These are phyloP conservation scores for Todiramphus chloris DNA, from an alignment of 2,113 vertebrate genomes.

Conservation along the genomic window DNA sequence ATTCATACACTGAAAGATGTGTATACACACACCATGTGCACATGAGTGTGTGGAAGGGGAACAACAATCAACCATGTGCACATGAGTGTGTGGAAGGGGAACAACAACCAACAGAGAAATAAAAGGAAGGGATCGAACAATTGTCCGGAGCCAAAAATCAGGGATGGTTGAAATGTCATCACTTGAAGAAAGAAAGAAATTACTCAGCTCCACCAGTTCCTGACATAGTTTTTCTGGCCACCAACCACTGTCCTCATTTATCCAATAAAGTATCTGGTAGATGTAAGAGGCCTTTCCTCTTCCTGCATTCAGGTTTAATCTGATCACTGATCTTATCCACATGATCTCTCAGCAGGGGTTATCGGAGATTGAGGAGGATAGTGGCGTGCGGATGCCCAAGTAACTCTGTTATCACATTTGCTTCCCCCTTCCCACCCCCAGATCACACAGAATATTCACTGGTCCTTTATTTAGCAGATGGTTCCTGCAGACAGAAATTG, in stretches of 20 bases:
- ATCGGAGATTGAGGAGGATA: background rate
- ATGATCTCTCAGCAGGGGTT: slow-evolving; percentile 34
- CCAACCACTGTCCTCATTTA: background rate
- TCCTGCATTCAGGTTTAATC: slow-evolving; percentile 36
- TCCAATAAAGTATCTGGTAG: background rate
- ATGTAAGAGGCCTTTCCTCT: slow-evolving; percentile 41
- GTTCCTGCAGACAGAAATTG: background rate
- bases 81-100: background rate
- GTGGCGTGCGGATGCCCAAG: background rate
- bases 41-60: background rate
- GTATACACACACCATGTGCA: too few relatives aligned
- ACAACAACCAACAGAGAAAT: background rate
- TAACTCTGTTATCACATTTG: background rate
- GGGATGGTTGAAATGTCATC: background rate
- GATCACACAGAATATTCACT: background rate
- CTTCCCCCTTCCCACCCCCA: background rate
- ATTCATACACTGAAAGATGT: background rate
- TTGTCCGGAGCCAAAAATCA: background rate
- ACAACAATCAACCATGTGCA: background rate
- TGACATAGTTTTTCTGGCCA: background rate
- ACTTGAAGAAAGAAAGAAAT: background rate
- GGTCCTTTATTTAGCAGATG: background rate
- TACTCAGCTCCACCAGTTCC: background rate
- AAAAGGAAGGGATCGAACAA: background rate
- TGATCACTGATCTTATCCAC: slow-evolving; percentile 35